Evolutionary conservation across 2,113 vertebrate genomes (phyloP), one percentile per base, ranked within the genome.

Genomic region (Anser brachyrhynchus): DNA sequence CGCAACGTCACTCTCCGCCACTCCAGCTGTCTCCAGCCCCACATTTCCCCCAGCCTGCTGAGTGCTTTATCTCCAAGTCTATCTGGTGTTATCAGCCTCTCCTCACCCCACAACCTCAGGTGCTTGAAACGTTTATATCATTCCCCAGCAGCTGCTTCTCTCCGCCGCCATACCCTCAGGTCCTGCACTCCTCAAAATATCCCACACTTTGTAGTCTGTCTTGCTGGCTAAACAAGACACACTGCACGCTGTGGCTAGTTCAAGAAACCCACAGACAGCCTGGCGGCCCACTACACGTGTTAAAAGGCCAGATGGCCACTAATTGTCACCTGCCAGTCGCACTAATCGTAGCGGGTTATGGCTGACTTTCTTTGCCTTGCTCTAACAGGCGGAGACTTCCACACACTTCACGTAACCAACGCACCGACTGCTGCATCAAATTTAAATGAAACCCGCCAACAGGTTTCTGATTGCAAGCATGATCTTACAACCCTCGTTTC

Each of bases 281-380:
- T 69, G 59, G 64, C 33, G 73, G 29, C 35, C 66, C n/a, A 46
- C 61, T n/a, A 22, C 2, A 3, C 8, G 11, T 0, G 10, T 41
- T 28, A 81, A 81, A 67, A 25, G 57, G 57, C 66, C 85, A 92
- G 79, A 88, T 61, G 71, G 87, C 39, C 72, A 52, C 62, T 73
- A 43, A 69, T 41, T 83, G 79, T 37, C 83, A 90, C 79, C 71
- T 31, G n/a, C 80, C 35, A 72, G 71, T 26, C 6, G 2, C 0
- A 0, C 22, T 82, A 72, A 52, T 18, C 74, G 55, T 18, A 58
- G n/a, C 13, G 28, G 13, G 70, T 31, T 58, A 67, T 3, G 3
- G 31, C 14, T 37, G 41, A 55, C 52, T 78, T 51, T n/a, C 44
- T 73, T 43, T 2, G 3, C 61, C 41, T 81, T 66, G 23, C 75